A percentile compares a stretch with the other conserved stretches of the same genome.
Evolutionary conservation across 2,797 vertebrate genomes (phyloP).

Genomic region (Eupleurogrammus muticus): DNA sequence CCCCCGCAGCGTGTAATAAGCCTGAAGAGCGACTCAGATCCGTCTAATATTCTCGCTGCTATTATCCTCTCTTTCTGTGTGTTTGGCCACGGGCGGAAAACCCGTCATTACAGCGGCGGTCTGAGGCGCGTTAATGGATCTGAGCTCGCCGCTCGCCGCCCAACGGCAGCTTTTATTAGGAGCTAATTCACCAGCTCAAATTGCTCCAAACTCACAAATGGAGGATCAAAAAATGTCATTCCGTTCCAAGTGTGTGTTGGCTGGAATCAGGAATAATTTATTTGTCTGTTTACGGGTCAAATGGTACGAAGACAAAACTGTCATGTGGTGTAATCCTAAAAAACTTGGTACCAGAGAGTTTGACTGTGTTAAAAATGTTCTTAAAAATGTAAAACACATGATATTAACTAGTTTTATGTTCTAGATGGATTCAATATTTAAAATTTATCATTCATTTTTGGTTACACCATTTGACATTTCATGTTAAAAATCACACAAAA

Average conservation of each 20-base stretch:
- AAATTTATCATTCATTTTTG: no score
- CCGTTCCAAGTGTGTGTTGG: conserved; percentile 32
- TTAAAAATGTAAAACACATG: no score
- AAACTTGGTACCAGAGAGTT: no score
- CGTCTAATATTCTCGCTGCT: conserved; percentile 74
- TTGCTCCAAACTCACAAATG: conserved; percentile 52
- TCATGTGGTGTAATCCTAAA: no score
- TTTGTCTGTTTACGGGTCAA: conserved; percentile 9
- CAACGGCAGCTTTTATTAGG: conserved; percentile 65
- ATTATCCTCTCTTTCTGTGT: conserved; percentile 70
- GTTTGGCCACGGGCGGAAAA: conserved; percentile 74
- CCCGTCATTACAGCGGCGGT: conserved; percentile 72
- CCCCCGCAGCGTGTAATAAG: conserved; percentile 74
- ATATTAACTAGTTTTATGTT: no score
- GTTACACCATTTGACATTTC: no score
- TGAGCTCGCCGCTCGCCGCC: conserved; percentile 41
- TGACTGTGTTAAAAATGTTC: no score
- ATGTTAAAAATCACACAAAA: no score
- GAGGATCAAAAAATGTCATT: conserved; percentile 52
- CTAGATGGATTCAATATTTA: no score
- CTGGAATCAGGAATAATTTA: conserved; percentile 32
- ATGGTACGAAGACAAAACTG: no score
- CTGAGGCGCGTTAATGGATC: conserved; percentile 49
- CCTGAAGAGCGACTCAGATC: conserved; percentile 77
- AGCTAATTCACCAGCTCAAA: conserved; percentile 58